Conservation (phyloP, 2,797 vertebrate species). For the Lepus townsendii region DNA sequence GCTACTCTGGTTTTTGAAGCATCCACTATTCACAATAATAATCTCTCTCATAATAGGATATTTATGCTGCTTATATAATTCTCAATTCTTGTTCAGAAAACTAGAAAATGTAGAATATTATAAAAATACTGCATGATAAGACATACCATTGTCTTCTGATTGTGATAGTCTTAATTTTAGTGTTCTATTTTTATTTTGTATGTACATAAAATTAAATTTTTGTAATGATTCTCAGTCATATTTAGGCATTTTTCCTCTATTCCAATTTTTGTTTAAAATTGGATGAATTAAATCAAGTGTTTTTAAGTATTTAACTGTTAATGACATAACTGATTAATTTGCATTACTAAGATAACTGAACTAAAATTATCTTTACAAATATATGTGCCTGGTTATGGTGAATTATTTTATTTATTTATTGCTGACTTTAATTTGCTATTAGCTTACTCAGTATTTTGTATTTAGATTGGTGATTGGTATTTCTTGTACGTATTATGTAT, state of each 20-base stretch:
- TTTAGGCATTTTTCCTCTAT: background rate
- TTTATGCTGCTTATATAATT: background rate
- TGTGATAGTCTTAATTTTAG: background rate
- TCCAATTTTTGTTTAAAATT: background rate
- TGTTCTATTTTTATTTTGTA: background rate
- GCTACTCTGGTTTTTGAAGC: background rate
- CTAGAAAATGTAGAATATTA: background rate
- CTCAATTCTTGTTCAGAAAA: background rate
- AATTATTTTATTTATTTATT: background rate
- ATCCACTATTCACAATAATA: background rate
- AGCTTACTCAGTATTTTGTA: background rate
- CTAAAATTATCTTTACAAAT: background rate
- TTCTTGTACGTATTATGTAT: background rate
- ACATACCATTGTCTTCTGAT: background rate
- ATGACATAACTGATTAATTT: background rate
- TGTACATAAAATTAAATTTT: background rate
- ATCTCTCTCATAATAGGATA: background rate
- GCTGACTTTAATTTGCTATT: background rate
- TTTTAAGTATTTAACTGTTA: background rate
- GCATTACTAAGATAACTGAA: background rate
- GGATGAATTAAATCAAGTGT: background rate
- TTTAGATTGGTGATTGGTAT: background rate
- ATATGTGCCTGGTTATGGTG: background rate
- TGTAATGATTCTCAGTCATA: background rate
- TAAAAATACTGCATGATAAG: background rate